Percentiles rank a stretch among this genome's conserved stretches.
These are phyloP conservation scores for Sinocyclocheilus rhinocerous DNA, from an alignment of 2,113 vertebrate genomes.

Conservation along the genomic window DNA sequence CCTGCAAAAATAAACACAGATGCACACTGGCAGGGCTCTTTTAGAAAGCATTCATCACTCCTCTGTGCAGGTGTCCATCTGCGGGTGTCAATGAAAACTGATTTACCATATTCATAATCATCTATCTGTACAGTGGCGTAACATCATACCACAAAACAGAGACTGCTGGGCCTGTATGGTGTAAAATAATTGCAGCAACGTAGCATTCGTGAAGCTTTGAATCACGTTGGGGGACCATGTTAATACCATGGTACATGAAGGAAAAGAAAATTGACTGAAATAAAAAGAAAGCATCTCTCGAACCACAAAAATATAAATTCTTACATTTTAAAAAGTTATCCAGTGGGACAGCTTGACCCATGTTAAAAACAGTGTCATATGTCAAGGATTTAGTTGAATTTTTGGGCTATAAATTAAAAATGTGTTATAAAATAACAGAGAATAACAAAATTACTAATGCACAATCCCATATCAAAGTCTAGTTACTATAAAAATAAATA, in stretches of 20 bases:
- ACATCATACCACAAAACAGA: not conserved
- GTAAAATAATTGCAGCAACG: not conserved
- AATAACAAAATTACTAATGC: not conserved
- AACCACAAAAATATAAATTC: not conserved
- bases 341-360: not conserved
- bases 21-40: conserved; percentile 20
- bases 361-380: not conserved
- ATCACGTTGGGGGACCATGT: not conserved
- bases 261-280: not conserved
- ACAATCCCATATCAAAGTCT: not conserved
- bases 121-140: not conserved
- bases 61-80: conserved; percentile 39
- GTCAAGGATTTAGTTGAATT: not conserved
- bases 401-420: not conserved
- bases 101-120: conserved; percentile 1
- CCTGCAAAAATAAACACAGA: conserved; percentile 45
- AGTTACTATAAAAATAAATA: not conserved
- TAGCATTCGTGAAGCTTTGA: not conserved
- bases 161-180: not conserved
- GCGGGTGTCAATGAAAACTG: conserved; percentile 23
- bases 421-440: too few relatives aligned
- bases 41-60: conserved; percentile 31
- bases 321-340: not conserved
- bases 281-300: not conserved
- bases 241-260: not conserved